phyloP scores from a whole-genome alignment of 2,888 invertebrate species.

The Tenthredo notha region DNA sequence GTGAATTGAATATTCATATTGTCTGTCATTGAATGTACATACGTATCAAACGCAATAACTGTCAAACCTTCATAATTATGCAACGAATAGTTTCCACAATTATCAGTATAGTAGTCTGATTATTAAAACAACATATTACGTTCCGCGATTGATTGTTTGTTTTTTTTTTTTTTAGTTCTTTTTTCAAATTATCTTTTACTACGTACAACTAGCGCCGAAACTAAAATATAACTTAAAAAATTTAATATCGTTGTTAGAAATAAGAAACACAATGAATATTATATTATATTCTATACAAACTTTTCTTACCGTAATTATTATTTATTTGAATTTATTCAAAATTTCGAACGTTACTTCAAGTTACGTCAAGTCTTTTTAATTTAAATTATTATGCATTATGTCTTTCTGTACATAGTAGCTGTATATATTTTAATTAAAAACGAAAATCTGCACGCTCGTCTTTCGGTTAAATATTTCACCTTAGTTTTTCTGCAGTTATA shows the following conservation, averaged over 20 bases:
- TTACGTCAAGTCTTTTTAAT: slow-evolving; percentile 20
- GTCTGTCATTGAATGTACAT: neutral
- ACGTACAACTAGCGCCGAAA: neutral
- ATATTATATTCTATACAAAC: neutral
- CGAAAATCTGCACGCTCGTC: neutral
- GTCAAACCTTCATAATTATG: neutral
- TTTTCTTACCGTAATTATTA: neutral
- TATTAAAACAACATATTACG: neutral
- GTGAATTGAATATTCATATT: slow-evolving; percentile 3
- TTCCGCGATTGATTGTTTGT: no score
- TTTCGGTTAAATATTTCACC: neutral
- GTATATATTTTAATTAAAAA: neutral
- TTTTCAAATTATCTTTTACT: neutral
- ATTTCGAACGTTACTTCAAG: no score
- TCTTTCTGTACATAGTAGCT: neutral
- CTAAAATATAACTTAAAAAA: neutral
- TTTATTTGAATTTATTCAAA: neutral
- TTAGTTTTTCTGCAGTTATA: neutral
- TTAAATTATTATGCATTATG: slow-evolving; percentile 33
- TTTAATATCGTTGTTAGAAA: neutral
- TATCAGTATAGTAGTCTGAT: neutral
- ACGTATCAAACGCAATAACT: neutral
- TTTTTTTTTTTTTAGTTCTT: no score
- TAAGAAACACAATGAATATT: neutral
- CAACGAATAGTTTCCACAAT: neutral